Conservation (phyloP, 2,797 vertebrate genomes). For the Synanceia verrucosa region DNA sequence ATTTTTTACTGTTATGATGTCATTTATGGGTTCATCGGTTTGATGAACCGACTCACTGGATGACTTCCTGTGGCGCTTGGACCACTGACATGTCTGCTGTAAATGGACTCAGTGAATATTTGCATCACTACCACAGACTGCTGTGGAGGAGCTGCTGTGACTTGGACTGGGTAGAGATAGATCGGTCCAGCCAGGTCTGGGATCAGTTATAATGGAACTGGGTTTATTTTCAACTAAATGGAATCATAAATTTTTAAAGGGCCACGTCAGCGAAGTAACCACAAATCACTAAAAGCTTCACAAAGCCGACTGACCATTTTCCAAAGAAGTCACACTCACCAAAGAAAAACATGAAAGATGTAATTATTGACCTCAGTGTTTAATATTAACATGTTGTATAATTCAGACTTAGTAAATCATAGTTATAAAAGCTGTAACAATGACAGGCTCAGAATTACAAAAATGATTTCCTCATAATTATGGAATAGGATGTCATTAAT, state of each 20-base stretch:
- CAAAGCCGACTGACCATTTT: not conserved
- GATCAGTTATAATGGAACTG: not conserved
- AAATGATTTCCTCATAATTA: not conserved
- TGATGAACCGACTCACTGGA: not conserved
- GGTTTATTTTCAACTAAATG: not conserved
- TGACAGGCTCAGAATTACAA: not conserved
- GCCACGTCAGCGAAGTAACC: not conserved
- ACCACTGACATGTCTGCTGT: constrained; percentile 17
- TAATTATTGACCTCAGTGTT: not conserved
- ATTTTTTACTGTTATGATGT: constrained; percentile 11
- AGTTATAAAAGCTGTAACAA: not conserved
- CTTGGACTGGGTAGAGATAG: not conserved
- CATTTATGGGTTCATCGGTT: not conserved
- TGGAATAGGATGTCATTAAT: not conserved
- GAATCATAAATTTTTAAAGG: not conserved
- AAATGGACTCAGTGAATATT: not conserved
- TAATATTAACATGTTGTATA: not conserved
- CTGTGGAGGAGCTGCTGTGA: not conserved
- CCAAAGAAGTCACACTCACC: not conserved
- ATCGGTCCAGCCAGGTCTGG: not conserved
- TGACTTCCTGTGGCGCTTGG: constrained; percentile 16
- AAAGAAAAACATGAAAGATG: not conserved
- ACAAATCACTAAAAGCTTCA: not conserved
- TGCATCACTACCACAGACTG: not conserved
- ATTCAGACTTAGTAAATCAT: not conserved